Percentiles rank a stretch among this genome's conserved stretches.
Conservation (phyloP, 2,888 invertebrate genomes). For the Oscheius sp. region DNA sequence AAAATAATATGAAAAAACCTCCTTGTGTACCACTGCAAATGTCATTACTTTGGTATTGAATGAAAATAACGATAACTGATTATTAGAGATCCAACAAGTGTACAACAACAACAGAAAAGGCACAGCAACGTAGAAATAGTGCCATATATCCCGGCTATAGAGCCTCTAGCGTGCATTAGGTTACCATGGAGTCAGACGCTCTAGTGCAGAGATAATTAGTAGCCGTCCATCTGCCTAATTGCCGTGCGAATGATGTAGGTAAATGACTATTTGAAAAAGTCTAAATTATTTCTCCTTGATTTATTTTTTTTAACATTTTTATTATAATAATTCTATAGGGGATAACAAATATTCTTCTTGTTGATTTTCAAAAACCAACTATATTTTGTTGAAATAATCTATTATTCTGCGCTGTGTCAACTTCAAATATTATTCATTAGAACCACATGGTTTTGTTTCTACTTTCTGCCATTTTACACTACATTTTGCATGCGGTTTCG, state of each 20-base stretch:
- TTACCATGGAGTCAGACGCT: neutral
- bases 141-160: neutral
- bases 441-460: constrained; percentile 8
- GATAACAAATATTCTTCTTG: too few relatives aligned
- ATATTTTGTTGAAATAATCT: too few relatives aligned
- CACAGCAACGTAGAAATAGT: neutral
- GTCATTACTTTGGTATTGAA: neutral
- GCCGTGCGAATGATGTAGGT: too few relatives aligned
- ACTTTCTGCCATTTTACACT: neutral
- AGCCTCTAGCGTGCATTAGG: neutral
- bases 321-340: too few relatives aligned
- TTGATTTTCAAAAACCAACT: too few relatives aligned
- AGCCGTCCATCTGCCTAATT: too few relatives aligned
- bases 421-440: neutral
- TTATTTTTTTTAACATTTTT: too few relatives aligned
- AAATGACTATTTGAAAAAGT: too few relatives aligned
- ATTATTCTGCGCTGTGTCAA: too few relatives aligned
- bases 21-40: neutral
- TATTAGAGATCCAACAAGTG: constrained; percentile 14
- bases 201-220: neutral
- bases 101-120: neutral
- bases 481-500: constrained; percentile 11
- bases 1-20: neutral
- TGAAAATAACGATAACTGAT: neutral
- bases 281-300: too few relatives aligned